These are phyloP conservation scores for Epizoanthus ramosus DNA, from an alignment of 92 coral and sea anemone genomes.

Conservation along the genomic window DNA sequence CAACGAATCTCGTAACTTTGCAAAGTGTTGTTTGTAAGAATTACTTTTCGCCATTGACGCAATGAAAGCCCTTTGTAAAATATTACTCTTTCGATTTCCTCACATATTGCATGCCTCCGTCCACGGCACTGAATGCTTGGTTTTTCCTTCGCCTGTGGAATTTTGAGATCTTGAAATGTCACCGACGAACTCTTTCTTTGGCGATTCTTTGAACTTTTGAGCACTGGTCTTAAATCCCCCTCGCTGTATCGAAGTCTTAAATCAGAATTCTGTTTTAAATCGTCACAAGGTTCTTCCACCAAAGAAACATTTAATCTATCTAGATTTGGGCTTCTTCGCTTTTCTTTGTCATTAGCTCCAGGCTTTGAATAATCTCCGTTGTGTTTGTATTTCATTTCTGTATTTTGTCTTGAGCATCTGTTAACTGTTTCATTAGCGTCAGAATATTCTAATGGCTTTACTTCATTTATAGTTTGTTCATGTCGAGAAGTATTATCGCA, in stretches of 20 bases:
- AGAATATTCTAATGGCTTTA: not conserved
- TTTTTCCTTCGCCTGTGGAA: conserved; percentile 17
- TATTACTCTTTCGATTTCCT: conserved; percentile 53
- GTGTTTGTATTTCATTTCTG: not conserved
- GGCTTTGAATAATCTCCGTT: not conserved
- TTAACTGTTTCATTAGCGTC: not conserved
- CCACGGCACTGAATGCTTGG: conserved; percentile 32
- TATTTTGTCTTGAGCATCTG: not conserved
- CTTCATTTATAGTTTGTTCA: not conserved
- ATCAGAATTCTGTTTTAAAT: not conserved
- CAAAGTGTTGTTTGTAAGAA: conserved; percentile 53
- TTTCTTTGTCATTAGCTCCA: not conserved
- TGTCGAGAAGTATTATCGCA: not conserved
- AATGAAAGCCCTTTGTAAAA: conserved; percentile 54
- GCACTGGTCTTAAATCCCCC: conserved; percentile 28
- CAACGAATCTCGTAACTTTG: conserved; percentile 57
- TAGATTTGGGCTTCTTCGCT: not conserved
- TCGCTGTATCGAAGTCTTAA: conserved; percentile 28
- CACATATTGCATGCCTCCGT: conserved; percentile 64
- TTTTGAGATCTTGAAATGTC: conserved; percentile 27
- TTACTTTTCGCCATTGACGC: conserved; percentile 67
- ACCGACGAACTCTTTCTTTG: conserved; percentile 4
- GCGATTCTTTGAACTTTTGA: conserved; percentile 1
- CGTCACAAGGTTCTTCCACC: not conserved
- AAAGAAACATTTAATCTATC: not conserved